Base-by-base conservation (phyloP, 2,797 vertebrate species). In the Lophius americanus region DNA sequence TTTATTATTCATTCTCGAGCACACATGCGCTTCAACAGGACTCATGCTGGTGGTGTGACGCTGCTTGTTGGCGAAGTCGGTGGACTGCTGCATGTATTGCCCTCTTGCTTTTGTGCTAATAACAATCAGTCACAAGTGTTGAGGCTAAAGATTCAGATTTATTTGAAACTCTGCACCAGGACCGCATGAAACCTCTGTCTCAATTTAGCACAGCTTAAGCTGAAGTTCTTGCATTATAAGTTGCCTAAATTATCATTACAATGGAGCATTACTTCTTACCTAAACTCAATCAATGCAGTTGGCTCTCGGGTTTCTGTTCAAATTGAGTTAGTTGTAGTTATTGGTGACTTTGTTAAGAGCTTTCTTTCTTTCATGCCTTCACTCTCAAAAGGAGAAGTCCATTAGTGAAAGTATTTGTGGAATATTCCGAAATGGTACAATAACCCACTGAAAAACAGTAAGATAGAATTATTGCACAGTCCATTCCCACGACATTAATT, bases 1-100 rank as follows among this genome's bases (percentile, higher is more conserved):
- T 86, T 80, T 72, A 86, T 77, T 75, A 66, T 88, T 85, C 4
- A 76, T 78, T 73, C 49, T 52, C 9, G 51, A 62, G 51, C 60
- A 73, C 75, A 75, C 77, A 62, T 52, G 63, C 56, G 78, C 71
- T 74, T 85, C 70, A 82, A 60, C 46, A 54, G 12, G 37, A n/a
- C 73, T 77, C 51, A 64, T 54, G 42, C 56, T 71, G 76, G 79
- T 78, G 43, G 52, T 57, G 10, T 2, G 12, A 41, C 42, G 11
- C 43, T 60, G 57, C 64, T 61, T 42, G 0, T 48, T 72, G 62
- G 44, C 38, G 51, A 58, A 57, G 57, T 50, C 57, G 47, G 13
- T 67, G 57, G 54, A 64, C 64, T 53, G 39, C 48, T 68, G 52
- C 59, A 39, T 35, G 43, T 42, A 11, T 4, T 5, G 85, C 63